Evolutionary conservation across 2,888 invertebrate genomes (phyloP).

Genomic region (Chloroclystis v-ata): DNA sequence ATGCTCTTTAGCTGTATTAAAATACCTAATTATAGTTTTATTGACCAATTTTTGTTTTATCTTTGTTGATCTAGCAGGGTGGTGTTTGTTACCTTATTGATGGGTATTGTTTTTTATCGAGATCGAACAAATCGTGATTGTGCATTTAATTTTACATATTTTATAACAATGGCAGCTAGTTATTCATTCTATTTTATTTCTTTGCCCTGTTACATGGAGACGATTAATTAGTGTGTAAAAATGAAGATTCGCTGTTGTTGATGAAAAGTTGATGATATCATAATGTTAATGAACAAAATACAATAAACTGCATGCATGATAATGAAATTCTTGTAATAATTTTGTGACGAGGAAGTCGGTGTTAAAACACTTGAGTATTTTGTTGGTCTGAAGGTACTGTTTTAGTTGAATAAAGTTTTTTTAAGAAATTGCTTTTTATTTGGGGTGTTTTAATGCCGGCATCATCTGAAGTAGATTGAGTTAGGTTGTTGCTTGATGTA

Average conservation of each 20-base stretch:
- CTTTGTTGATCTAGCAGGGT: constrained; percentile 17
- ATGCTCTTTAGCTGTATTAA: no score
- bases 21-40: no score
- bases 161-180: neutral
- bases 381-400: constrained; percentile 28
- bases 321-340: neutral
- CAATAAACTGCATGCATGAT: constrained; percentile 6
- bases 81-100: constrained; percentile 23
- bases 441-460: constrained; percentile 65
- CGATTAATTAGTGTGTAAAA: neutral
- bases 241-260: no score
- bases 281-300: no score
- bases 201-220: constrained; percentile 1
- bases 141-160: neutral
- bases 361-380: constrained; percentile 58
- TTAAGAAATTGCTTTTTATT: constrained; percentile 34
- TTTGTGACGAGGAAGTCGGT: constrained; percentile 50
- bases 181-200: neutral
- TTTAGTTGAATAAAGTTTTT: constrained; percentile 50
- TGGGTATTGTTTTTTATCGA: constrained; percentile 1
- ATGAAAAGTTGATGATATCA: no score
- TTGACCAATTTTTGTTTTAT: no score
- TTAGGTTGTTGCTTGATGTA: constrained; percentile 6
- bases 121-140: constrained; percentile 1
- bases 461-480: constrained; percentile 49